phyloP scores from a whole-genome alignment of 2,113 vertebrate genomes.

The Triplophysa rosa region DNA sequence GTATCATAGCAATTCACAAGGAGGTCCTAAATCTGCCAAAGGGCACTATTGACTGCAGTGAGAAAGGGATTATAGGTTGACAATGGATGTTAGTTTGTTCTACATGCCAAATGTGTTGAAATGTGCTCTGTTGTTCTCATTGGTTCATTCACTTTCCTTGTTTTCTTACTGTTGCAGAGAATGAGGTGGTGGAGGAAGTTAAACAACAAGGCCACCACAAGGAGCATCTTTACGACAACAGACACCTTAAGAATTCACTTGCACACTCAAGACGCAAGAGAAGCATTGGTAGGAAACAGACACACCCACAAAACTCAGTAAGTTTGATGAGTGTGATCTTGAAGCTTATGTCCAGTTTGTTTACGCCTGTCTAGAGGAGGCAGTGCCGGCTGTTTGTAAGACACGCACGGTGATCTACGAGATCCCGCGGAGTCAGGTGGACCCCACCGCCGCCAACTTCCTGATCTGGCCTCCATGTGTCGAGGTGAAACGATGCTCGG shows the following conservation, averaged over 20 bases:
- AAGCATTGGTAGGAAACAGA: slow-evolving; percentile 65
- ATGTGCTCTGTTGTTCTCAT: not conserved
- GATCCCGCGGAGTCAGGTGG: slow-evolving; percentile 97
- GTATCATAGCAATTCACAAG: not conserved
- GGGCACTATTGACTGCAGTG: not conserved
- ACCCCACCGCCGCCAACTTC: slow-evolving; percentile 97
- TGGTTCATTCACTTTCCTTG: slow-evolving; percentile 31
- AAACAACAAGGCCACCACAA: slow-evolving; percentile 71
- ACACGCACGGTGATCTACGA: slow-evolving; percentile 97
- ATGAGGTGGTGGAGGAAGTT: slow-evolving; percentile 69
- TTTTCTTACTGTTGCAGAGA: slow-evolving; percentile 65
- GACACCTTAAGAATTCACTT: slow-evolving; percentile 62
- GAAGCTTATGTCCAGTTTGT: not conserved
- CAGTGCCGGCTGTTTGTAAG: slow-evolving; percentile 91
- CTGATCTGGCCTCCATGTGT: slow-evolving; percentile 98
- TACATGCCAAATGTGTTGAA: not conserved
- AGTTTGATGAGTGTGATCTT: not conserved
- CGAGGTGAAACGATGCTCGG: slow-evolving; percentile 96
- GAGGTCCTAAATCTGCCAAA: not conserved
- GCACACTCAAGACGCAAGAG: slow-evolving; percentile 66
- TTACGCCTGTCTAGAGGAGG: slow-evolving; percentile 81
- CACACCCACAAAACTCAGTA: not conserved
- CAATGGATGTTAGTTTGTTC: not conserved
- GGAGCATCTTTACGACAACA: slow-evolving; percentile 65
- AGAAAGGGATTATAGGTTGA: slow-evolving; percentile 11